Conservation (phyloP, 2,888 invertebrate species). For the Adineta ricciae region DNA sequence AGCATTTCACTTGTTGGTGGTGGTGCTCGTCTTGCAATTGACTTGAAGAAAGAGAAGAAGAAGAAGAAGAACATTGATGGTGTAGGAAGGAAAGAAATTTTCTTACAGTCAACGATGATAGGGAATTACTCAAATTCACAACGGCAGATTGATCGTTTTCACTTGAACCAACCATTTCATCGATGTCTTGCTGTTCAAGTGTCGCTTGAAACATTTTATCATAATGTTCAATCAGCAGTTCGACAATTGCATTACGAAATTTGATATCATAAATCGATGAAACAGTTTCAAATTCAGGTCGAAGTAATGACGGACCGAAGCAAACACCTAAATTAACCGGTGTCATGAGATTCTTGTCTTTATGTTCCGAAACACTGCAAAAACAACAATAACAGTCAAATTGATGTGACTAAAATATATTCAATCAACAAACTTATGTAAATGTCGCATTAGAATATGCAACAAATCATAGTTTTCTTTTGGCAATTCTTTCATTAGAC, state of each 20-base stretch:
- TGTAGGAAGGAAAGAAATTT: neutral
- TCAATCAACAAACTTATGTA: constrained; percentile 62
- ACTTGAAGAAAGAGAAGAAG: too few relatives aligned
- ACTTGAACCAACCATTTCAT: constrained; percentile 17
- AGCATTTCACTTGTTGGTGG: neutral
- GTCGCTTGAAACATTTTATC: constrained; percentile 52
- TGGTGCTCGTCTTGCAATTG: neutral
- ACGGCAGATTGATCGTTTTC: neutral
- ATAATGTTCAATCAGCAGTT: constrained; percentile 81
- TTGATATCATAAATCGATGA: constrained; percentile 97
- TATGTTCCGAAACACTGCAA: constrained; percentile 67
- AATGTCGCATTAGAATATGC: constrained; percentile 71
- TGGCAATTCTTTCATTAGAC: constrained; percentile 52
- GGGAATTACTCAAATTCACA: neutral
- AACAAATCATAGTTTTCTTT: constrained; percentile 66
- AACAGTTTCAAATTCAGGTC: constrained; percentile 89
- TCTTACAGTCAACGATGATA: neutral
- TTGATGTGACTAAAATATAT: too few relatives aligned
- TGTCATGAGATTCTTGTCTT: constrained; percentile 88
- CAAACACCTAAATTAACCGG: constrained; percentile 91
- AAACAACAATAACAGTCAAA: too few relatives aligned
- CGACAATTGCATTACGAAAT: constrained; percentile 95
- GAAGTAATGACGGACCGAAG: constrained; percentile 86
- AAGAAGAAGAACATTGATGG: too few relatives aligned
- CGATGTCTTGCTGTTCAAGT: constrained; percentile 13